Evolutionary conservation across 2,888 invertebrate species (phyloP), one percentile per base, ranked within the genome.

Genomic region (Camptogramma bilineatum): DNA sequence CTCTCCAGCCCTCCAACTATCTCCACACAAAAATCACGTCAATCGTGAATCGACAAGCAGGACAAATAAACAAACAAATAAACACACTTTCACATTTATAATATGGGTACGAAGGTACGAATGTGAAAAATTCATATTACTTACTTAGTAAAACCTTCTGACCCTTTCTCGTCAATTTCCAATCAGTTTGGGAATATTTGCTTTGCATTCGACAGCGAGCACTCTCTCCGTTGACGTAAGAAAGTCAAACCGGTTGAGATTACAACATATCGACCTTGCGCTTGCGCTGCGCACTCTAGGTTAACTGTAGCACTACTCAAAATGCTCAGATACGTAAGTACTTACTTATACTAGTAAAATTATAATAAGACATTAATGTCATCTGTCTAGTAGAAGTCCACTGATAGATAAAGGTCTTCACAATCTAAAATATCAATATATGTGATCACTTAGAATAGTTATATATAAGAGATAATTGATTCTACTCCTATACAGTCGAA

Each of bases 171-270:
- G 17, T 44, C 16, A 17, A 16, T 44, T 44, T 13, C n/a, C 4
- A 4, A 4, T 17, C 44, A 5, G 16, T 47, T 34, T 47, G 19
- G 10, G 10, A 21, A 13, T 44, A 52, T 48, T 16, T 17, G 39
- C 18, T 52, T 16, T n/a, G 39, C 18, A 44, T 31, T 52, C n/a
- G 50, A 51, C 19, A 52, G 16, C 48, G 13, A 39, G 34, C 51
- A 59, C 64, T 59, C 64, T 64, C 64, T 64, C 64, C 58, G n/a
- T 54, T 60, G 47, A 61, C 2, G 50, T 58, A 59, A 59, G 64
- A 64, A 55, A 59, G 54, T 50, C 46, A 18, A 42, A 64, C 64
- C 56, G 64, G 64, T 61, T 59, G 0, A n/a, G 28, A 52, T 60
- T 42, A 52, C 55, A 47, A 59, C 46, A 62, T 16, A 62, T 47